Percentiles rank a stretch among this genome's conserved stretches.
These are phyloP conservation scores for Trochalopteron elliotii DNA, from an alignment of 2,113 vertebrate species.

Conservation along the genomic window DNA sequence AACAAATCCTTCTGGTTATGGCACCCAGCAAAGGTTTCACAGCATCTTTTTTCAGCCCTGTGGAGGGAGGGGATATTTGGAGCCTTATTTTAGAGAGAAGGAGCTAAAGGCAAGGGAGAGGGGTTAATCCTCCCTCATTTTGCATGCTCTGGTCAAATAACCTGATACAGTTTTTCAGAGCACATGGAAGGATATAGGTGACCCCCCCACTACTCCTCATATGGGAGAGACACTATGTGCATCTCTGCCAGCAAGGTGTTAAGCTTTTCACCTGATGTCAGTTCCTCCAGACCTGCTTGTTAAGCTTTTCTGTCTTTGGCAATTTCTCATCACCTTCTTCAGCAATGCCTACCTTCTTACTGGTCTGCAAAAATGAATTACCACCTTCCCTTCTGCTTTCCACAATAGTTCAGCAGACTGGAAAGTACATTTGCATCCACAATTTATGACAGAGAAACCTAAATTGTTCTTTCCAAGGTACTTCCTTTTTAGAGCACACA, in stretches of 20 bases:
- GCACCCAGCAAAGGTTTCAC: background rate
- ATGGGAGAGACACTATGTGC: rapidly evolving
- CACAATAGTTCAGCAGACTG: background rate
- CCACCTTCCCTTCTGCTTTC: background rate
- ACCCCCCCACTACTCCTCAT: background rate
- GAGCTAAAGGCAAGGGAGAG: background rate
- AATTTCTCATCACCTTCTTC: background rate
- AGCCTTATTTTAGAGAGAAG: background rate
- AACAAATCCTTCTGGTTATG: background rate
- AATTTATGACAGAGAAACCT: background rate
- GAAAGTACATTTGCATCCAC: background rate
- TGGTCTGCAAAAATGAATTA: background rate
- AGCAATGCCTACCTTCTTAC: background rate
- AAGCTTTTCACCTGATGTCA: background rate
- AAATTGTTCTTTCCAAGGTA: background rate
- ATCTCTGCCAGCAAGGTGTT: background rate
- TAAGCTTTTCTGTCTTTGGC: background rate
- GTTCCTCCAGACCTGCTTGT: background rate
- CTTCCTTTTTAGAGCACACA: background rate
- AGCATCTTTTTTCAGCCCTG: background rate
- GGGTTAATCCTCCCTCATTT: background rate
- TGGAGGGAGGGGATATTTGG: background rate
- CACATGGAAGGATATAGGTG: no score
- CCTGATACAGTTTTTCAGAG: background rate
- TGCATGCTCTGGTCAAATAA: background rate